A percentile compares a stretch with the other conserved stretches of the same genome.
Conservation (phyloP, 2,113 vertebrate genomes). For the Gymnogyps californianus region DNA sequence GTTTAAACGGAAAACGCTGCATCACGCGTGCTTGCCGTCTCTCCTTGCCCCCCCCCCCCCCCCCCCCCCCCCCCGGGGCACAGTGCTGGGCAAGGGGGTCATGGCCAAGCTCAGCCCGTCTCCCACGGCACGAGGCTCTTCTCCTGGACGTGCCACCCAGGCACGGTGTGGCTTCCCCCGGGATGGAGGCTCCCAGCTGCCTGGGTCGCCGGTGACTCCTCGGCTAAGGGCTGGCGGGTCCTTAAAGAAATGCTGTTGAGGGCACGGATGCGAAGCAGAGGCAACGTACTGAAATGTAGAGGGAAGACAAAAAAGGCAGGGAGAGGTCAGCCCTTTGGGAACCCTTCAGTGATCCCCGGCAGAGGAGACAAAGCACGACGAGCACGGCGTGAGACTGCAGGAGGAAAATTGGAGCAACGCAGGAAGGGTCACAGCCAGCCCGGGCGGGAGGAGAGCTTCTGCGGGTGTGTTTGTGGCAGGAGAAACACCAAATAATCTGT, state of each 20-base stretch:
- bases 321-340: not conserved
- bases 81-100: not conserved
- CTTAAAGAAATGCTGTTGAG: not conserved
- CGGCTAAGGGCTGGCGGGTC: not conserved
- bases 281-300: not conserved
- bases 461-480: rapidly evolving
- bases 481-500: not conserved
- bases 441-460: not conserved
- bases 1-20: not conserved
- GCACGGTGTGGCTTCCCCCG: not conserved
- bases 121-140: not conserved
- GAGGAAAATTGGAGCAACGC: not conserved
- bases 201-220: not conserved
- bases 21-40: not conserved
- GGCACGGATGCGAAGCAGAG: not conserved
- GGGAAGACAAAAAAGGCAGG: not conserved
- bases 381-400: not conserved
- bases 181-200: not conserved
- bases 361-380: not conserved
- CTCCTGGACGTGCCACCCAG: not conserved
- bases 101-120: not conserved
- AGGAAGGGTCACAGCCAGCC: not conserved
- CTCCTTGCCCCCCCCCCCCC: not conserved
- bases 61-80: not conserved
- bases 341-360: not conserved